Evolutionary conservation across 1,140 invertebrate species (phyloP).

Genomic region (Branchinecta lynchi): DNA sequence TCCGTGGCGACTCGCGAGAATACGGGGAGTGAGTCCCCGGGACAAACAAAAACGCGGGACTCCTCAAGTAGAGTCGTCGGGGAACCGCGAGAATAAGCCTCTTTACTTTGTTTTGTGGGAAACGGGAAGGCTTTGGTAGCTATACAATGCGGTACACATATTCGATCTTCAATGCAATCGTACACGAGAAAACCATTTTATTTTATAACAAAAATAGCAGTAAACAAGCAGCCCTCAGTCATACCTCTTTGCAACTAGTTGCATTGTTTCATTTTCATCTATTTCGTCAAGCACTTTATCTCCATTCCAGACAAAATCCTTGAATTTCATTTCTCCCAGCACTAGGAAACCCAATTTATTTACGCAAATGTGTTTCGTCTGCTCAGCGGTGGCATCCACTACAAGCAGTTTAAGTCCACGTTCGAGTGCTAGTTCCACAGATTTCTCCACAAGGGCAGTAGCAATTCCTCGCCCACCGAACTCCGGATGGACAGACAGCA

Average conservation of each 20-base stretch:
- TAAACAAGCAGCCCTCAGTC: too few relatives aligned
- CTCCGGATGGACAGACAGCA: not conserved
- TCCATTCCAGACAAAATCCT: not conserved
- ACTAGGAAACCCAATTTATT: not conserved
- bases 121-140: too few relatives aligned
- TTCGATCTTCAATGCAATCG: too few relatives aligned
- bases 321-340: constrained; percentile 2
- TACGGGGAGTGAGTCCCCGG: too few relatives aligned
- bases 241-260: not conserved
- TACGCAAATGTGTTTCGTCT: not conserved
- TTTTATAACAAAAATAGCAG: too few relatives aligned
- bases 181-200: too few relatives aligned
- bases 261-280: constrained; percentile 9
- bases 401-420: not conserved
- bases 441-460: not conserved
- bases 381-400: not conserved
- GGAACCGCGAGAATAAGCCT: too few relatives aligned
- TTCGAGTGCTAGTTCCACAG: not conserved
- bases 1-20: too few relatives aligned
- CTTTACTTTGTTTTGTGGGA: too few relatives aligned
- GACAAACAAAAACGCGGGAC: too few relatives aligned
- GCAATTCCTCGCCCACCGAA: not conserved
- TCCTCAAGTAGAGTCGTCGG: too few relatives aligned
- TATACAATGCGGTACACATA: too few relatives aligned
- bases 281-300: not conserved